Evolutionary conservation across 2,888 invertebrate genomes (phyloP).

Genomic region (Hypselothyrea guttata): DNA sequence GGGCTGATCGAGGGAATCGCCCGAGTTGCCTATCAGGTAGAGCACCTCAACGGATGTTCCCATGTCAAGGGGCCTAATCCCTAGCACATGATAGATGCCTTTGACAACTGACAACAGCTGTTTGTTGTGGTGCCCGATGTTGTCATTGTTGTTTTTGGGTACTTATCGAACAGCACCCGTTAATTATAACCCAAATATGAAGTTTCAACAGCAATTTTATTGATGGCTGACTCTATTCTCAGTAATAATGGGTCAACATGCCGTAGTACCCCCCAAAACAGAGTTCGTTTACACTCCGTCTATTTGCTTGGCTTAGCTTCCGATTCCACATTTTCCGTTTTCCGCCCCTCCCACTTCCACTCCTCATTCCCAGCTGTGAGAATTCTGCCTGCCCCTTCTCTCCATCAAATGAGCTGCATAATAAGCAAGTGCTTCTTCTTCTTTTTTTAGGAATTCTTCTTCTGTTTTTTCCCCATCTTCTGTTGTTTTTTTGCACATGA

Average conservation of each 20-base stretch:
- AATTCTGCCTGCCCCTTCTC: constrained; percentile 6
- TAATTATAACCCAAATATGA: constrained; percentile 40
- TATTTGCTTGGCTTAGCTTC: constrained; percentile 70
- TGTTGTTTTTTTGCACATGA: constrained; percentile 52
- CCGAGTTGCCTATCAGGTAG: constrained; percentile 24
- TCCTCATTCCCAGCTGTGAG: constrained; percentile 19
- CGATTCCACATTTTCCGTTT: constrained; percentile 27
- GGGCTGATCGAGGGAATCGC: constrained; percentile 42
- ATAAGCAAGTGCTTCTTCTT: constrained; percentile 59
- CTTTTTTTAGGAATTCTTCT: constrained; percentile 20
- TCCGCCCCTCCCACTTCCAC: not conserved
- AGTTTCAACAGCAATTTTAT: constrained; percentile 51
- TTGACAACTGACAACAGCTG: constrained; percentile 48
- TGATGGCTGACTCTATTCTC: constrained; percentile 38
- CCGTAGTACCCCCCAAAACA: not conserved
- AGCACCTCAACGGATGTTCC: constrained; percentile 62
- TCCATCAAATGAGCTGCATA: constrained; percentile 66
- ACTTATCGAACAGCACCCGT: constrained; percentile 59
- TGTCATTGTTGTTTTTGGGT: not conserved
- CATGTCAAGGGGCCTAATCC: constrained; percentile 65
- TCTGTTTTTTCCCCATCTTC: constrained; percentile 10
- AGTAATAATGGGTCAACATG: constrained; percentile 61
- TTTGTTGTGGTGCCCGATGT: constrained; percentile 57
- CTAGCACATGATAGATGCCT: constrained; percentile 59
- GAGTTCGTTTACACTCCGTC: constrained; percentile 65